Base-by-base conservation (phyloP, 37 sponge, comb jelly and placozoan species). In the Agelas oroides region DNA sequence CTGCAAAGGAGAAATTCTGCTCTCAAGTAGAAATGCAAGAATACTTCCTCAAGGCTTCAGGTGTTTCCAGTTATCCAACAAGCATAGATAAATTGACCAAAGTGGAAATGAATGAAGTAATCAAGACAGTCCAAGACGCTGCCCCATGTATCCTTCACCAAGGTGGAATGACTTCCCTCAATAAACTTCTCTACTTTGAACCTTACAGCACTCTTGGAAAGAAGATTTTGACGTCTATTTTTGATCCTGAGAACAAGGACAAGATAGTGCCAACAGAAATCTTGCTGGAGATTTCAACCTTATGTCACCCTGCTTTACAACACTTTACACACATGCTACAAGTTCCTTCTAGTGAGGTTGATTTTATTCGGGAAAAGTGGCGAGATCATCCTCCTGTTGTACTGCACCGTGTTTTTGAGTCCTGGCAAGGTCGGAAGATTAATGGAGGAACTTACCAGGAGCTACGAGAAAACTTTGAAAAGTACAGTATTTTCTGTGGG, bases 401-500 rank as follows among this genome's bases (percentile, higher is more conserved):
- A 12, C 69, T 68, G 23, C 69, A 33, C 35, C 69, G 18, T 68
- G 20, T 68, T 20, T 31, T 33, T 68, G 46, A 46, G 3, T 3
- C 46, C 3, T 46, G 46, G 46, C 3, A 46, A 8, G 8, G 46
- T 8, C 46, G 46, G 8, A 46, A 46, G 46, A 8, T 8, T 12
- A 8, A 8, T 46, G 46, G 46, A 8, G 46, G 46, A 46, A 46
- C 46, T n/a, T 64, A 30, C 40, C 66, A 53, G 11, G 32, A 36
- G 2, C 66, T 79, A 19, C 62, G 79, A 16, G 14, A 63, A 53
- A 35, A 34, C 1, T 63, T 79, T 40, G 67, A 63, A 28, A 19
- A 21, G 23, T 65, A 62, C 5, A 79, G 79, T 67, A 64, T 79
- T 53, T 79, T 79, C 30, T 33, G 25, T 46, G 79, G 79, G 5